A percentile compares a stretch with the other conserved stretches of the same genome.
phyloP scores from a whole-genome alignment of 92 coral and sea anemone species.

The Umimayanthus kanabou region DNA sequence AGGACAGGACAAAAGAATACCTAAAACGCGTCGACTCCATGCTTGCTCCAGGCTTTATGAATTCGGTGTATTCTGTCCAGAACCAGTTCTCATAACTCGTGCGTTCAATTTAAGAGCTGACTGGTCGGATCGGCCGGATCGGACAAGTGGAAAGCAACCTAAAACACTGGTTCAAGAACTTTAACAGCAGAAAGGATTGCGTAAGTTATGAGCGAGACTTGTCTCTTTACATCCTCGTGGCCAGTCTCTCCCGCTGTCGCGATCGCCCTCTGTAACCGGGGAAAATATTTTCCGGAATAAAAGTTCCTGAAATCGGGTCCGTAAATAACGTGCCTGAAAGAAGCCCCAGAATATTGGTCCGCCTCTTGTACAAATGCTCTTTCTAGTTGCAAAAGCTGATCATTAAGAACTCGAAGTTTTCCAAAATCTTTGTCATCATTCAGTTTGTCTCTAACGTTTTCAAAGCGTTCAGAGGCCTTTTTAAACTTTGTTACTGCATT shows the following conservation, averaged over 20 bases:
- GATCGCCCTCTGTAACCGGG: conserved; percentile 58
- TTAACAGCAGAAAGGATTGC: conserved; percentile 66
- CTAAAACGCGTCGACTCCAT: too few species aligned
- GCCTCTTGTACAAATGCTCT: conserved; percentile 73
- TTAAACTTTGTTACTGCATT: conserved; percentile 65
- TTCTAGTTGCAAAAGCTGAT: conserved; percentile 78
- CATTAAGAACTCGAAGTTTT: conserved; percentile 48
- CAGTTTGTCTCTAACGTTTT: too few species aligned
- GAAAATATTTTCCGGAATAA: conserved; percentile 65
- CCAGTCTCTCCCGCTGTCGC: conserved; percentile 48
- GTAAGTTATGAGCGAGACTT: conserved; percentile 61
- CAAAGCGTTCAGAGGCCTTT: not conserved
- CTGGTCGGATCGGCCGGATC: too few species aligned
- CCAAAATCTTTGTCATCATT: too few species aligned
- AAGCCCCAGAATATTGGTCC: conserved; percentile 43
- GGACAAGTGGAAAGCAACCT: not conserved
- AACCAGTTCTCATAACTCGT: too few species aligned
- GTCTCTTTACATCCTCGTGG: conserved; percentile 65
- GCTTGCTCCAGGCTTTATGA: too few species aligned
- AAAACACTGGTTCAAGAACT: conserved; percentile 44
- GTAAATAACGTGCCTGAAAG: conserved; percentile 69
- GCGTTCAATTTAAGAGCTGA: too few species aligned
- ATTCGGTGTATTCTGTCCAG: too few species aligned
- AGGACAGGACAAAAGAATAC: too few species aligned
- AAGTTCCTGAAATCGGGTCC: conserved; percentile 59